Evolutionary conservation across 2,113 vertebrate genomes (phyloP).

Genomic region (Stigmatopora nigra): DNA sequence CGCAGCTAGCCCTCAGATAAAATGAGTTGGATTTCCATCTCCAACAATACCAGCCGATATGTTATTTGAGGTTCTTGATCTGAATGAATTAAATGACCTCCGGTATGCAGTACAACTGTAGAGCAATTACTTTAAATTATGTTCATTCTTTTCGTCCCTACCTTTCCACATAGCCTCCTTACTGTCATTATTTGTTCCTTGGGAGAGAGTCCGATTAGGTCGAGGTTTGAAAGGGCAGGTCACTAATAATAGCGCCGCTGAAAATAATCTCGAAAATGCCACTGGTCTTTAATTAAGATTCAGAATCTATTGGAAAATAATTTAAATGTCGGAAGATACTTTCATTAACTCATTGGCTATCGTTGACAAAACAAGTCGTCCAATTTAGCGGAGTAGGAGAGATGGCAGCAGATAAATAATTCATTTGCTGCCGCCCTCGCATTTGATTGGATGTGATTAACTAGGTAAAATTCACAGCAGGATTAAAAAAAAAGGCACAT

Average conservation of each 20-base stretch:
- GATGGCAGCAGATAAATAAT: no score
- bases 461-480: no score
- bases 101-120: not conserved
- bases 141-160: not conserved
- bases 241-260: slow-evolving; percentile 44
- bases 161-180: not conserved
- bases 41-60: no score
- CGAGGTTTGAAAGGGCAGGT: slow-evolving; percentile 49
- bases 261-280: slow-evolving; percentile 26
- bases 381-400: no score
- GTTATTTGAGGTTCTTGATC: not conserved
- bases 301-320: slow-evolving; percentile 1
- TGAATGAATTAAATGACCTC: not conserved
- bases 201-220: slow-evolving; percentile 6
- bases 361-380: no score
- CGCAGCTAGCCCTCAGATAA: no score
- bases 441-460: no score
- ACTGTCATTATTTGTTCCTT: slow-evolving; percentile 16
- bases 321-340: not conserved
- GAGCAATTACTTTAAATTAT: slow-evolving; percentile 7
- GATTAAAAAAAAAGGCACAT: no score
- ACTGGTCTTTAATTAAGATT: slow-evolving; percentile 9
- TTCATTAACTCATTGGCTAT: no score
- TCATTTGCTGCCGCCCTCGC: no score
- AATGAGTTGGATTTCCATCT: no score